phyloP scores from a whole-genome alignment of 2,797 vertebrate species.

The Premnoplex brunnescens region DNA sequence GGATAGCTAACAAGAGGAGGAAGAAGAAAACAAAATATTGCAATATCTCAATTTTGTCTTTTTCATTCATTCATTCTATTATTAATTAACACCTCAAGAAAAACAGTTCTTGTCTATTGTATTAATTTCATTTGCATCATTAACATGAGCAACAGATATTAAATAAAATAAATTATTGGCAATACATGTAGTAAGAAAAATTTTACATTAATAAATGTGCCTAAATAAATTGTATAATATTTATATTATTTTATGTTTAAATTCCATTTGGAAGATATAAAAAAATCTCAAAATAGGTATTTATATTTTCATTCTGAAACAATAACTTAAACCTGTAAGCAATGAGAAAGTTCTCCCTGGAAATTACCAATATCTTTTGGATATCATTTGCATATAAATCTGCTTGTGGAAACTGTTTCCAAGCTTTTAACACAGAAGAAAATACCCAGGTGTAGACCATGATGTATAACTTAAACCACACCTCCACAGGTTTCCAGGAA shows the following conservation, averaged over 20 bases:
- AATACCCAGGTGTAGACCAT: constrained; percentile 26
- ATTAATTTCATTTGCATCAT: constrained; percentile 35
- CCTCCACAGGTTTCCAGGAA: constrained; percentile 63
- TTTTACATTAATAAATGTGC: neutral
- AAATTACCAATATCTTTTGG: neutral
- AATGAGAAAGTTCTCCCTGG: neutral
- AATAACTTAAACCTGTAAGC: neutral
- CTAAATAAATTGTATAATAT: neutral
- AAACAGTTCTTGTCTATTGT: neutral
- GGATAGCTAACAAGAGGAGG: neutral
- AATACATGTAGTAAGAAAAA: neutral
- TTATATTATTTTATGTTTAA: neutral
- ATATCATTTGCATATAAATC: neutral
- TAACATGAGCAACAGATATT: neutral
- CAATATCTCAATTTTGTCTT: neutral
- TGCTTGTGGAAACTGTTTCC: constrained; percentile 17
- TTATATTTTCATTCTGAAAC: neutral
- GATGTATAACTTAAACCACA: constrained; percentile 74
- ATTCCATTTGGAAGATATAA: neutral
- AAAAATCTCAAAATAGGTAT: neutral
- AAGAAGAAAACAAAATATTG: constrained; percentile 3
- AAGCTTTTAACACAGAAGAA: constrained; percentile 26
- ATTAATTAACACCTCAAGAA: constrained; percentile 33
- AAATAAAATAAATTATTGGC: constrained; percentile 1
- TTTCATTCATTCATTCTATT: constrained; percentile 22